Evolutionary conservation across 2,888 invertebrate genomes (phyloP), one percentile per base, ranked within the genome.

Genomic region (Trimorus sp.): DNA sequence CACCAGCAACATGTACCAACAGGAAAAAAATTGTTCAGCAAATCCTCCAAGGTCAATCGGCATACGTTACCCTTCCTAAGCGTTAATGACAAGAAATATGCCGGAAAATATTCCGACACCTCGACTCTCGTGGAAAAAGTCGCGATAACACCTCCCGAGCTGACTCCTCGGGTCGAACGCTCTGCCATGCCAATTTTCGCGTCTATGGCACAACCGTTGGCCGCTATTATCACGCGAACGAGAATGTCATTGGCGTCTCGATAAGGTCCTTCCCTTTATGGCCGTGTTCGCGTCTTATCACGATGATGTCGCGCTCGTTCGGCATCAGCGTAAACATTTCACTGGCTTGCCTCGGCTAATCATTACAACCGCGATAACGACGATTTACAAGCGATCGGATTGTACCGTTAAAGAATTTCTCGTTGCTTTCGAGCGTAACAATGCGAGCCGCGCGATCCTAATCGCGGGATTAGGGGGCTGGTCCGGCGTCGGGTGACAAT

Each of bases 391-490:
- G 66, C 76, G 71, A 83, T 81, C 75, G 71, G 53, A 79, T 69
- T 73, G 74, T 75, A 81, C 83, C 83, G 83, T 83, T 83, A 83
- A 78, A 71, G 65, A 79, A 77, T 74, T 80, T 78, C 70, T 70
- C 80, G 58, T 69, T 14, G 77, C 78, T 78, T 70, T 78, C 60
- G 78, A 82, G 78, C 73, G 82, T 82, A 75, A 82, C 82, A 78
- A 82, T 78, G 73, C 74, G 82, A 74, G 69, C 65, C 49, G 63
- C 48, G 59, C 56, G 77, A 82, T 82, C 54, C 48, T 15, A 73
- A 82, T 82, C 74, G 54, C 6, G 65, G 49, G 69, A 77, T 77
- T 76, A 45, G 51, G 60, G 60, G 63, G 54, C 51, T 58, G 7
- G 45, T 14, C 40, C 71, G 37, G 51, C 12, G 49, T 60, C 76